Conservation (phyloP, 2,797 vertebrate genomes). For the Eulemur coronatus region DNA sequence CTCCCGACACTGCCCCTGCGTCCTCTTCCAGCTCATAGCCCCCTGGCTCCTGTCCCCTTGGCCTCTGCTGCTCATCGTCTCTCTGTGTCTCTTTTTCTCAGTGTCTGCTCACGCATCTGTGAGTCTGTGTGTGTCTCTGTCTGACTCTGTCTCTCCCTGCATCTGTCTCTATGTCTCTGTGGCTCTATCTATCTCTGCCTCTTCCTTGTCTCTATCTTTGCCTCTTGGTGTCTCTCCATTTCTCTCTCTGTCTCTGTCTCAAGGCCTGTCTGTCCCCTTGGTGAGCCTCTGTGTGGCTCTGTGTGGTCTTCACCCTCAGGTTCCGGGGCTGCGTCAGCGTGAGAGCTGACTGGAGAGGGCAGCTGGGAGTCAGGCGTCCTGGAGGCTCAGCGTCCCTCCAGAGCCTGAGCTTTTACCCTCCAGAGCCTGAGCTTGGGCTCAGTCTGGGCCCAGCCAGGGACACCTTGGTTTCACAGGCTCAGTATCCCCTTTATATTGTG, state of each 20-base stretch:
- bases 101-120: neutral
- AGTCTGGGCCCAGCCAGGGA: neutral
- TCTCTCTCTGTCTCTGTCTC: neutral
- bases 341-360: neutral
- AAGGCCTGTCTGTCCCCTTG: neutral
- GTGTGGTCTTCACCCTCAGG: neutral
- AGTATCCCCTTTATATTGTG: neutral
- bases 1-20: neutral
- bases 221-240: neutral
- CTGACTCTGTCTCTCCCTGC: neutral
- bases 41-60: neutral
- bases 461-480: neutral
- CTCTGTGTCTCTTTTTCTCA: neutral
- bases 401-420: neutral
- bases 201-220: neutral
- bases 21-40: neutral
- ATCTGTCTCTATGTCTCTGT: neutral
- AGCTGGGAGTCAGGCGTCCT: neutral
- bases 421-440: neutral
- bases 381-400: neutral
- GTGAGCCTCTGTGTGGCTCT: neutral
- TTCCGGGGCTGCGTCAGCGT: neutral
- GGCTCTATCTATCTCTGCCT: neutral
- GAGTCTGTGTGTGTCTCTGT: neutral
- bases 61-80: neutral